Evolutionary conservation across 2,113 vertebrate genomes (phyloP).

Genomic region (Camelus dromedarius): DNA sequence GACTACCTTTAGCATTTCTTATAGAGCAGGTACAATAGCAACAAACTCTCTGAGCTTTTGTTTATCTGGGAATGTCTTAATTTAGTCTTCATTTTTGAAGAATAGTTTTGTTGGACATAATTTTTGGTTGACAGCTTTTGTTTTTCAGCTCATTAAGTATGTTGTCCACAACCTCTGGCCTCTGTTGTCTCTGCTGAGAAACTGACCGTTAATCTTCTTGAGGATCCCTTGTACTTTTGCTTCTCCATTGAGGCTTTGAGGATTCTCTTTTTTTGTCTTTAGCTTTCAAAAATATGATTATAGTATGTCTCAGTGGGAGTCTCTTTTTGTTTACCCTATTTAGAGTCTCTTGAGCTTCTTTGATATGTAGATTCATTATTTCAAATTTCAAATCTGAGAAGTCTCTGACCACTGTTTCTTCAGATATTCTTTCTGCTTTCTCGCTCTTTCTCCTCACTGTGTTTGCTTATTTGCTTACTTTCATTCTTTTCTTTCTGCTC

Average conservation of each 20-base stretch:
- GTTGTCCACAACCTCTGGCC: background rate
- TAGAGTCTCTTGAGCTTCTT: background rate
- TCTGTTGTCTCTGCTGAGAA: background rate
- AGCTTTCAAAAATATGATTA: background rate
- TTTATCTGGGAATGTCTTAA: background rate
- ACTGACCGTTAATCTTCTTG: background rate
- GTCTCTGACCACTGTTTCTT: background rate
- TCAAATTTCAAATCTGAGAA: background rate
- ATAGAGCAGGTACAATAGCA: background rate
- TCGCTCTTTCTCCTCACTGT: background rate
- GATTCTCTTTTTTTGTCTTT: background rate
- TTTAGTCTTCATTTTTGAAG: background rate
- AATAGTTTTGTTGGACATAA: background rate
- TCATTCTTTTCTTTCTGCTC: background rate
- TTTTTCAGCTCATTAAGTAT: background rate
- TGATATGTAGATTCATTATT: background rate
- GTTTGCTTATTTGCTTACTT: background rate
- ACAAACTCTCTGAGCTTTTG: background rate
- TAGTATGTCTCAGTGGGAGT: background rate
- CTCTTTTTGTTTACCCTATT: background rate
- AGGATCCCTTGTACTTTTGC: background rate
- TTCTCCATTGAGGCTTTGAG: background rate
- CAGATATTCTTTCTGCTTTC: background rate
- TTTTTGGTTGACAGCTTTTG: background rate
- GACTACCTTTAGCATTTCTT: background rate